These are phyloP conservation scores for Drosophila melanosoma DNA, from an alignment of 2,888 invertebrate species.

Conservation along the genomic window DNA sequence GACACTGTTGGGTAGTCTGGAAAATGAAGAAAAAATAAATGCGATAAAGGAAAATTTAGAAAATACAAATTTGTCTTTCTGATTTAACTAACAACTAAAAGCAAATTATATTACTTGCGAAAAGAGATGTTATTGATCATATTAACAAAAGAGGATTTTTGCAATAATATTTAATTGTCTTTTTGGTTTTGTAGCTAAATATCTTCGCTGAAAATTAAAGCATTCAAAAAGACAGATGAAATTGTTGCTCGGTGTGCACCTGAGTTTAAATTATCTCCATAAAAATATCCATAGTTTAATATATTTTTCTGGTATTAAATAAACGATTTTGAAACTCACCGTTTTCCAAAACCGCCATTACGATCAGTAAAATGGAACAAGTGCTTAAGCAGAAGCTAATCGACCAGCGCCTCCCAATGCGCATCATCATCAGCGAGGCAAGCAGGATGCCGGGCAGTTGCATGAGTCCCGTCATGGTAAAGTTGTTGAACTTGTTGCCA, in stretches of 20 bases:
- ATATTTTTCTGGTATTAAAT: not conserved
- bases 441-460: slow-evolving; percentile 90
- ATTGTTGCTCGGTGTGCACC: not conserved
- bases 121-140: too few relatives aligned
- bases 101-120: not conserved
- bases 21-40: not conserved
- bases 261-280: not conserved
- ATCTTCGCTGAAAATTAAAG: not conserved
- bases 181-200: not conserved
- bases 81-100: not conserved
- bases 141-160: too few relatives aligned
- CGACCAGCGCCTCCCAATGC: slow-evolving; percentile 88
- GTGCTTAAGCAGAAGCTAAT: slow-evolving; percentile 87
- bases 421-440: slow-evolving; percentile 88
- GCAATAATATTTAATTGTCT: not conserved
- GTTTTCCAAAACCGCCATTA: slow-evolving; percentile 61
- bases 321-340: slow-evolving; percentile 29
- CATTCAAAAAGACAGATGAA: not conserved
- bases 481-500: slow-evolving; percentile 91
- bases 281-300: not conserved
- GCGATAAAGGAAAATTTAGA: not conserved
- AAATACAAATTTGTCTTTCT: not conserved
- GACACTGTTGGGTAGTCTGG: slow-evolving; percentile 85
- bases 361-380: slow-evolving; percentile 85
- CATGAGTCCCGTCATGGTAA: slow-evolving; percentile 86